phyloP scores from a whole-genome alignment of 2,888 invertebrate genomes.

The Patella caerulea region DNA sequence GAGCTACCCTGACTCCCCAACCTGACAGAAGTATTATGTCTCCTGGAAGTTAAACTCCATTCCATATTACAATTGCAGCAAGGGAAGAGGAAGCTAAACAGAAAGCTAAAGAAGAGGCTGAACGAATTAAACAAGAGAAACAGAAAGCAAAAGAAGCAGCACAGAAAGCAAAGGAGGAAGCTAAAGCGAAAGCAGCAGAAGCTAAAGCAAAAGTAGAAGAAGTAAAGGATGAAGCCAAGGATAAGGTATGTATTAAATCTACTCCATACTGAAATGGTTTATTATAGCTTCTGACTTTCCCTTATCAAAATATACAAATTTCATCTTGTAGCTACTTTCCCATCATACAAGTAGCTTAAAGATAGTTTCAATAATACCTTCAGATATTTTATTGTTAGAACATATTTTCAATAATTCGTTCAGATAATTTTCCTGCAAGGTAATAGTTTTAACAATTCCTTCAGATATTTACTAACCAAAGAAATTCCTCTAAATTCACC shows the following conservation, averaged over 20 bases:
- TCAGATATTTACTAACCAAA: too few relatives aligned
- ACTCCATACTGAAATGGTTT: not conserved
- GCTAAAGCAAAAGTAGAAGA: conserved; percentile 21
- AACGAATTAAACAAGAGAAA: conserved; percentile 22
- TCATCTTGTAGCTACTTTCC: too few relatives aligned
- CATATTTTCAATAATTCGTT: too few relatives aligned
- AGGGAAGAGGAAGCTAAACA: not conserved
- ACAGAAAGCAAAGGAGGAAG: conserved; percentile 17
- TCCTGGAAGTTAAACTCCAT: not conserved
- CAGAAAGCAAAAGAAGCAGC: conserved; percentile 25
- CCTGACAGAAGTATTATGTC: not conserved
- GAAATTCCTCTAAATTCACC: too few relatives aligned
- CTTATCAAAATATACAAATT: too few relatives aligned
- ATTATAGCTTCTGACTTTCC: not conserved
- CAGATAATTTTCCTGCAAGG: too few relatives aligned
- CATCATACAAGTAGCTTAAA: too few relatives aligned
- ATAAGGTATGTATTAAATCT: not conserved
- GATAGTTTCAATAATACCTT: too few relatives aligned
- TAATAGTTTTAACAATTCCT: too few relatives aligned
- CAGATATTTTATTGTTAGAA: too few relatives aligned
- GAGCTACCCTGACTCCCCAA: not conserved
- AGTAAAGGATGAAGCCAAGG: conserved; percentile 14
- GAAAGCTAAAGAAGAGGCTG: conserved; percentile 20
- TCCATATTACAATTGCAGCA: not conserved
- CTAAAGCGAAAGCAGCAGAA: not conserved